Evolutionary conservation across 2,888 invertebrate genomes (phyloP).

Genomic region (Agriopis aurantiaria): DNA sequence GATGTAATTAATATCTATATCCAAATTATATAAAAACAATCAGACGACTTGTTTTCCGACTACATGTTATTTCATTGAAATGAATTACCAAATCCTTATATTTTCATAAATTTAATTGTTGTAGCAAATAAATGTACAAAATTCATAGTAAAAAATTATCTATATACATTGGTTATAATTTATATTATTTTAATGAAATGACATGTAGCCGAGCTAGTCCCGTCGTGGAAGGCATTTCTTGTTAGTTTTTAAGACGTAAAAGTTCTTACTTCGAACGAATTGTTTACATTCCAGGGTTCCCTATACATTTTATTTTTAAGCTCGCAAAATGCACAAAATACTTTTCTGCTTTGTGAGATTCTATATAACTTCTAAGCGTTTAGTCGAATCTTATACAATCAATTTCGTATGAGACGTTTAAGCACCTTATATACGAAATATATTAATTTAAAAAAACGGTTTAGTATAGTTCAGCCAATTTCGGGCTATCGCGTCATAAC

Average conservation of each 20-base stretch:
- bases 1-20: conserved; percentile 51
- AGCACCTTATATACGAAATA: neutral
- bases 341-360: conserved; percentile 34
- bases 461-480: neutral
- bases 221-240: conserved; percentile 81
- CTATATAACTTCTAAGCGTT: neutral
- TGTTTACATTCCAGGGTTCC: conserved; percentile 82
- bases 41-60: conserved; percentile 76
- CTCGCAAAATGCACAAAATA: conserved; percentile 71
- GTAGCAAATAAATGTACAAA: conserved; percentile 28
- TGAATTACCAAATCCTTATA: conserved; percentile 34
- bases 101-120: conserved; percentile 26
- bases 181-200: conserved; percentile 63
- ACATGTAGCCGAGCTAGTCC: conserved; percentile 80
- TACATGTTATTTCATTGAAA: conserved; percentile 76
- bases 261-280: conserved; percentile 73
- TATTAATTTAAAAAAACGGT: no score
- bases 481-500: conserved; percentile 44
- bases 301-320: conserved; percentile 59
- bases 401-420: neutral
- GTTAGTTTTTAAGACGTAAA: conserved; percentile 71
- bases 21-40: conserved; percentile 55
- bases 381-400: no score
- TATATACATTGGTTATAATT: conserved; percentile 18
- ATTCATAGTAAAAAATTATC: conserved; percentile 26